phyloP scores from a whole-genome alignment of 2,113 vertebrate species.

The Phyllostomus discolor region DNA sequence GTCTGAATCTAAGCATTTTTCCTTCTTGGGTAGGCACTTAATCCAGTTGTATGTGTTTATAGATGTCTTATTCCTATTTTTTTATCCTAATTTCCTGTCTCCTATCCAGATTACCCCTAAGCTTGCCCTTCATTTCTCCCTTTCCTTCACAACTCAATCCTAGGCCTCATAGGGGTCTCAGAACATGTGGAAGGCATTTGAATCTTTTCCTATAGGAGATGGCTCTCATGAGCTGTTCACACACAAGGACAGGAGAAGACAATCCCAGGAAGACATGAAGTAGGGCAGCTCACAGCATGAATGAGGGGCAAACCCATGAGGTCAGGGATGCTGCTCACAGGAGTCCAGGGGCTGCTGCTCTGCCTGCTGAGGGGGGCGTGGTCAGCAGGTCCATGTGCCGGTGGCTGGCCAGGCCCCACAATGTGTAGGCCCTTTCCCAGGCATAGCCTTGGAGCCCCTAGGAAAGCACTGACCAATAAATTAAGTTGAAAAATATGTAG shows the following conservation, averaged over 20 bases:
- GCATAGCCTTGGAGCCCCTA: slow-evolving; percentile 67
- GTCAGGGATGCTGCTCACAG: not conserved
- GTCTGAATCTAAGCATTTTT: not conserved
- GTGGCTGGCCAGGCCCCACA: not conserved
- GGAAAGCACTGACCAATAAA: slow-evolving; percentile 97
- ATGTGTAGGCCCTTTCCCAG: not conserved
- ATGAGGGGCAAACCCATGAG: not conserved
- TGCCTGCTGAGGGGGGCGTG: not conserved
- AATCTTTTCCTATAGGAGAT: not conserved
- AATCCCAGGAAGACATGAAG: not conserved
- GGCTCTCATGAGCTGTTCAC: not conserved
- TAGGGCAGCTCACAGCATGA: not conserved
- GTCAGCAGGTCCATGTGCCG: not conserved
- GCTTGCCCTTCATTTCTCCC: not conserved
- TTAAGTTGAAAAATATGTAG: slow-evolving; percentile 95
- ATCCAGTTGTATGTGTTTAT: not conserved
- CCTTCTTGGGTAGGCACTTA: slow-evolving; percentile 34
- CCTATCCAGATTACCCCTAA: not conserved
- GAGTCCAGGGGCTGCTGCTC: not conserved
- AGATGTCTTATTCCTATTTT: not conserved
- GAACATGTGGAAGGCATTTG: not conserved
- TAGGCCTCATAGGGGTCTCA: not conserved
- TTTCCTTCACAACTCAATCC: not conserved
- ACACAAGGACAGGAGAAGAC: not conserved
- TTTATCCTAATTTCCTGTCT: not conserved